Evolutionary conservation across 2,797 vertebrate genomes (phyloP), one percentile per base, ranked within the genome.

Genomic region (Glossophaga mutica): DNA sequence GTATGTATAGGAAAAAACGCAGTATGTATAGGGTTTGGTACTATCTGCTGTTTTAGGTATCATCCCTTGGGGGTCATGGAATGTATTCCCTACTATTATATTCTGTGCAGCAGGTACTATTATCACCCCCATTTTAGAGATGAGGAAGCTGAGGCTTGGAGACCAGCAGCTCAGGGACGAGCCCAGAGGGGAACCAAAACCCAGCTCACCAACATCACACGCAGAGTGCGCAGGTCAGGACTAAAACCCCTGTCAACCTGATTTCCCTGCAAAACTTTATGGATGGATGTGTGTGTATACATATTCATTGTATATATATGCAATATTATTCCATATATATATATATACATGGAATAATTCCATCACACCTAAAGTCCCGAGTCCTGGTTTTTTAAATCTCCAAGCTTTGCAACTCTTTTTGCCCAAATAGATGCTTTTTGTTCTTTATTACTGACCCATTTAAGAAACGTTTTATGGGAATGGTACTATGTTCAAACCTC

Each of bases 151-250:
- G 24, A 87, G 59, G 24, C 48, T 71, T 83, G 46, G 78, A 93
- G 65, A 39, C 8, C 39, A 74, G 24, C 24, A 65, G 39, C 65
- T 78, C 29, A 37, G 57, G 8, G 10, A 65, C 12, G 6, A 94
- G 21, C 11, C 24, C 26, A 6, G 7, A 84, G 14, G 34, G 84
- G 42, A 81, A 81, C 12, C 21, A 46, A 68, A 78, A 59, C 39
- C 3, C 57, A 10, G 19, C 37, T 71, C 77, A 4, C n/a, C 1
- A 14, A 26, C 10, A 12, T 62, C 71, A 68, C 21, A 2, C 0
- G 9, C 42, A 11, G 14, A 44, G 39, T 12, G n/a, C 2, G 12
- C 9, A 8, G 19, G 11, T 5, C 32, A 5, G 15, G 1, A 24
- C 32, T 15, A 55, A 55, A 59, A 26, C 0, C 71, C 34, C 71